Conservation (phyloP, 2,888 invertebrate species). For the Dromius quadrimaculatus region DNA sequence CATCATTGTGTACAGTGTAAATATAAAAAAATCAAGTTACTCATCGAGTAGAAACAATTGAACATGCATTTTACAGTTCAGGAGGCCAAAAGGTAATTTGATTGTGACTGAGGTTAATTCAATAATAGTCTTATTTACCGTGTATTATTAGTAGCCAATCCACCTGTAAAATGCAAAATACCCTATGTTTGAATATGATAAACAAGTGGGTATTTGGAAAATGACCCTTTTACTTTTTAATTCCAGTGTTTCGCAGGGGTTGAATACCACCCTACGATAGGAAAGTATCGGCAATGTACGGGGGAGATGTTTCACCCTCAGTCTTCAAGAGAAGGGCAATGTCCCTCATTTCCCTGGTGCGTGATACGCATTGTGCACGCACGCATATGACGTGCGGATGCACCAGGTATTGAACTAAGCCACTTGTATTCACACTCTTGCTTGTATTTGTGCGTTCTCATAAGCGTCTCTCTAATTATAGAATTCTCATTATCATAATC, state of each 20-base stretch:
- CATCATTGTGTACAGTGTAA: too few species aligned
- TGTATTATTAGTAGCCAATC: too few species aligned
- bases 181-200: too few species aligned
- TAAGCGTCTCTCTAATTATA: background rate
- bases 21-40: too few species aligned
- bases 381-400: conserved; percentile 49
- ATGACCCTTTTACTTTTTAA: background rate
- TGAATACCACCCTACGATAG: background rate
- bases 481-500: too few species aligned
- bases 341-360: conserved; percentile 34
- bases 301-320: conserved; percentile 12
- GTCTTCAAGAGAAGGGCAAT: conserved; percentile 34
- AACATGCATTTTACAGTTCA: too few species aligned
- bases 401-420: conserved; percentile 49
- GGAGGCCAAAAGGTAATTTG: too few species aligned
- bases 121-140: too few species aligned
- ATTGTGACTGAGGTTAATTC: too few species aligned
- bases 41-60: too few species aligned
- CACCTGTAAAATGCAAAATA: too few species aligned
- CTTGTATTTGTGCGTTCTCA: background rate
- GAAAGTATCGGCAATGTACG: background rate
- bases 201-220: background rate
- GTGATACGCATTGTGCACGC: conserved; percentile 33
- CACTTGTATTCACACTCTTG: conserved; percentile 19
- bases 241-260: background rate